Base-by-base conservation (phyloP, 2,888 invertebrate species). In the Dendrolimus pini region DNA sequence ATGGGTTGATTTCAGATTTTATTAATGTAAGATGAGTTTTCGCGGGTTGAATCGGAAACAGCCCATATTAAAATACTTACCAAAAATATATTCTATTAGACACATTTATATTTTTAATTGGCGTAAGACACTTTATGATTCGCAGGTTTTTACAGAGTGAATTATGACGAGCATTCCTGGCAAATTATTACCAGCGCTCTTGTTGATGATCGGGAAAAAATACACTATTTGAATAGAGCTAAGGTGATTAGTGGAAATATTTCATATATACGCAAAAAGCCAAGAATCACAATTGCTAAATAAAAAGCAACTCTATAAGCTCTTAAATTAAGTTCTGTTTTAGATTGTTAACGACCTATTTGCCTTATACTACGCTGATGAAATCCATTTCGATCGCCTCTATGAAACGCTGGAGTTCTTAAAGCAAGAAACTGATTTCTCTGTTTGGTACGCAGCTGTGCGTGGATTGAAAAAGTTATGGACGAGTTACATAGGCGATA, bases 341-440 rank as follows among this genome's bases (percentile, higher is more conserved):
- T 77, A 92, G 89, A 87, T 94, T 54, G 91, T 98, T 1, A 96
- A 97, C 67, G 98, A 98, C 80, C 84, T 94, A 2, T 90, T 95
- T 52, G 94, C 94, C 57, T 85, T 96, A 41, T 93, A 95, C 1
- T 91, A 93, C 58, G 92, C 93, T 1, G 93, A 93, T 54, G 74
- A 90, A 60, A 77, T 94, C 0, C 67, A 85, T 1, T 95, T 96
- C 66, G 75, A 82, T 0, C 72, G 87, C 0, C 91, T 95, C 0
- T 83, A 96, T 13, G 81, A 92, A 1, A 83, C 95, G 1, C 81
- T 94, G 1, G 83, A 88, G 13, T 97, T 95, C 74, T 83, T 98
- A 65, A 70, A 77, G 3, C 83, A 91, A 1, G 96, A 96, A 80
- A 86, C 79, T 0, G 92, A 95, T 57, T 95, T 94, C 69, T 89